These are phyloP conservation scores for Salvelinus namaycush DNA, from an alignment of 2,113 vertebrate genomes.

Conservation along the genomic window DNA sequence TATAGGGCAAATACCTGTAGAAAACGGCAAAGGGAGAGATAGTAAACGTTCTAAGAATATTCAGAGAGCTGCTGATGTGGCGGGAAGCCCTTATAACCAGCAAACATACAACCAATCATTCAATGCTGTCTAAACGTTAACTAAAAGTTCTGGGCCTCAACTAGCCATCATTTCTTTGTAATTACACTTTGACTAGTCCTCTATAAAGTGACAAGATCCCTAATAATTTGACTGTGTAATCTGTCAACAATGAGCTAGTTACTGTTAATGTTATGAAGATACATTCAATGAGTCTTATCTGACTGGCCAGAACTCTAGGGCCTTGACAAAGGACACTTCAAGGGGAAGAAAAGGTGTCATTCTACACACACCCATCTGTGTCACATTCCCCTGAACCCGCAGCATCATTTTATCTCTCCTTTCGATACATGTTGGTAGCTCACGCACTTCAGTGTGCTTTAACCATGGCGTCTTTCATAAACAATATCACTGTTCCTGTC, in stretches of 20 bases:
- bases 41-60: not conserved
- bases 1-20: not conserved
- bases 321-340: not conserved
- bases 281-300: not conserved
- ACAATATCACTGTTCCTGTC: not conserved
- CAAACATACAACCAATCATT: too few relatives aligned
- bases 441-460: too few relatives aligned
- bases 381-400: too few relatives aligned
- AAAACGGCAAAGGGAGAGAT: not conserved
- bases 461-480: too few relatives aligned
- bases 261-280: not conserved
- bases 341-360: not conserved
- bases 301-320: not conserved
- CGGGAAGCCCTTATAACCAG: not conserved
- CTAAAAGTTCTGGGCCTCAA: too few relatives aligned
- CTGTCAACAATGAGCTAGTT: not conserved
- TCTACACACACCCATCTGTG: not conserved
- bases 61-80: not conserved
- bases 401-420: too few relatives aligned
- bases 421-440: not conserved
- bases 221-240: slow-evolving; percentile 14
- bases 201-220: not conserved
- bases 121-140: too few relatives aligned
- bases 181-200: too few relatives aligned
- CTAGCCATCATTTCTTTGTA: too few relatives aligned